Percentiles rank a stretch among this genome's conserved stretches.
phyloP scores from a whole-genome alignment of 2,113 vertebrate genomes.

The Bujurquina vittata region DNA sequence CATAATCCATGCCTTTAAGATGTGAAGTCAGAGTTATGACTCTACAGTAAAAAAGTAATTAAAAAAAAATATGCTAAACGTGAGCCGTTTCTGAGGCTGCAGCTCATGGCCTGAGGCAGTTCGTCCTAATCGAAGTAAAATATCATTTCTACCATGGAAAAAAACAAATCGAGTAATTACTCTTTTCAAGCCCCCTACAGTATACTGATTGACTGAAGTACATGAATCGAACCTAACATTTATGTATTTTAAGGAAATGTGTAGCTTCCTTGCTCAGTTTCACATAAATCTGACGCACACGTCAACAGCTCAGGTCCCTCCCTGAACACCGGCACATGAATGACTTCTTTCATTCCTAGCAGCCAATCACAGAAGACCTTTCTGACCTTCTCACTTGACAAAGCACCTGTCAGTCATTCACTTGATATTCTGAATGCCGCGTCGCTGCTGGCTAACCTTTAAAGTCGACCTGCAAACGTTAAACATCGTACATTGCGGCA shows the following conservation, averaged over 20 bases:
- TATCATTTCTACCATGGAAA: not conserved
- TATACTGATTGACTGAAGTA: not conserved
- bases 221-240: not conserved
- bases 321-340: not conserved
- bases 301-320: slow-evolving; percentile 20
- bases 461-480: not conserved
- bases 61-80: not conserved
- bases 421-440: slow-evolving; percentile 6
- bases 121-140: not conserved
- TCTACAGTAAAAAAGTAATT: not conserved
- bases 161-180: not conserved
- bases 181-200: not conserved
- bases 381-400: slow-evolving; percentile 45
- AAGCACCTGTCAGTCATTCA: slow-evolving; percentile 43
- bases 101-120: not conserved
- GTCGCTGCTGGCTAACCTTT: slow-evolving; percentile 44
- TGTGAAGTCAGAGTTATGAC: not conserved
- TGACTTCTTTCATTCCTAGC: slow-evolving; percentile 6
- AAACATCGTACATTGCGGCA: not conserved
- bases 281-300: not conserved
- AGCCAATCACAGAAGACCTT: slow-evolving; percentile 40
- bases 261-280: not conserved
- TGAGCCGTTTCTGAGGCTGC: not conserved
- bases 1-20: not conserved
- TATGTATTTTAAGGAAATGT: not conserved